Conservation (phyloP, 2,888 invertebrate genomes). For the Drosophila neotestacea region DNA sequence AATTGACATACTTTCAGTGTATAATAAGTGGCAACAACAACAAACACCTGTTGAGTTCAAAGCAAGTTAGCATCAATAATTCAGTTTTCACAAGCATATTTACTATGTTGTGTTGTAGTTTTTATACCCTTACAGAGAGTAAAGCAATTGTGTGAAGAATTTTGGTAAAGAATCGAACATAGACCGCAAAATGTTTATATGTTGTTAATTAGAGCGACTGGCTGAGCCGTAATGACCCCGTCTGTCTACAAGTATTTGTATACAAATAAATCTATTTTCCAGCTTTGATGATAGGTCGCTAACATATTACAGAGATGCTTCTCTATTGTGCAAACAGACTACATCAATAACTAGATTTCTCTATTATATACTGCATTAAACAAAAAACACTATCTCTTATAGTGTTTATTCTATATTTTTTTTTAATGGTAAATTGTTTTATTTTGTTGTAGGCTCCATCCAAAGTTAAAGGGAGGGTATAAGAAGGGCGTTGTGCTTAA, state of each 20-base stretch:
- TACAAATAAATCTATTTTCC: too few relatives aligned
- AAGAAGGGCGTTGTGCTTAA: slow-evolving; percentile 2
- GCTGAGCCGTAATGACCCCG: background rate
- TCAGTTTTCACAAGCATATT: slow-evolving; percentile 6
- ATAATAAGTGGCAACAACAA: slow-evolving; percentile 16
- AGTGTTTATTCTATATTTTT: too few relatives aligned
- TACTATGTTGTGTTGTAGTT: slow-evolving; percentile 3
- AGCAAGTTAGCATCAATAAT: slow-evolving; percentile 6
- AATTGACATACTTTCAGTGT: slow-evolving; percentile 66
- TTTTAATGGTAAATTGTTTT: background rate
- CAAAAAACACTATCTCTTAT: too few relatives aligned
- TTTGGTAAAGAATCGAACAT: background rate
- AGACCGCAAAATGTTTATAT: background rate
- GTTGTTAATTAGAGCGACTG: background rate
- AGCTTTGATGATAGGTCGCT: too few relatives aligned
- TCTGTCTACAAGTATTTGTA: too few relatives aligned
- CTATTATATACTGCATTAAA: too few relatives aligned
- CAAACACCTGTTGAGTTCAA: slow-evolving; percentile 31
- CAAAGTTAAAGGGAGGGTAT: background rate
- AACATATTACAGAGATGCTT: too few relatives aligned
- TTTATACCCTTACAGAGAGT: background rate
- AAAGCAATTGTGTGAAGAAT: background rate
- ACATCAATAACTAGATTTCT: too few relatives aligned
- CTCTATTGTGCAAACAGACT: too few relatives aligned
- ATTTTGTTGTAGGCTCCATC: background rate